These are phyloP conservation scores for Anthopleura xanthogrammica DNA, from an alignment of 92 coral and sea anemone species.

Conservation along the genomic window DNA sequence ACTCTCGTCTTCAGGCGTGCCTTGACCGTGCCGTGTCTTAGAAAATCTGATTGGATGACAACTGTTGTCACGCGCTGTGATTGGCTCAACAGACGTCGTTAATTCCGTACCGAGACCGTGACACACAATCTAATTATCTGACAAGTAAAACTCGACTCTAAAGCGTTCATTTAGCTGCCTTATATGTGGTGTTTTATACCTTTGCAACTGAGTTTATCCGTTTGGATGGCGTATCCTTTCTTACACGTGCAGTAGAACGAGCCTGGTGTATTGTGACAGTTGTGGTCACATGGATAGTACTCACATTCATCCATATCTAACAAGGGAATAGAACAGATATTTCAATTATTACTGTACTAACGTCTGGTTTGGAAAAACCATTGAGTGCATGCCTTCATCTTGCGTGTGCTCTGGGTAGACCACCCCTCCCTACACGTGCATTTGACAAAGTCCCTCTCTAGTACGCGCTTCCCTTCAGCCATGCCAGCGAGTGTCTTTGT, in stretches of 20 bases:
- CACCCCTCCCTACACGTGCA: background rate
- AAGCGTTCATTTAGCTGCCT: background rate
- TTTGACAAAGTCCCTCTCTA: background rate
- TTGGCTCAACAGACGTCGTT: no score
- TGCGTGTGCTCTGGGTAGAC: no score
- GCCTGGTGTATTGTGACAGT: slow-evolving; percentile 90
- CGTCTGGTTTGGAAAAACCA: no score
- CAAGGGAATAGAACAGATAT: slow-evolving; percentile 8
- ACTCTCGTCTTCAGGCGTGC: no score
- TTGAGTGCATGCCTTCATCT: no score
- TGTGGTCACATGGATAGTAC: slow-evolving; percentile 81
- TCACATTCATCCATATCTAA: slow-evolving; percentile 88
- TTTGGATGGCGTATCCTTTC: slow-evolving; percentile 70
- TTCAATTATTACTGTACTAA: background rate
- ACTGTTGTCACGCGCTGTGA: no score
- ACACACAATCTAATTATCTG: no score
- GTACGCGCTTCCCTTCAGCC: background rate
- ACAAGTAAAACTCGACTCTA: no score
- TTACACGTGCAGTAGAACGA: slow-evolving; percentile 89
- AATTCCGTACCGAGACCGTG: no score
- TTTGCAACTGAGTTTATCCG: slow-evolving; percentile 77
- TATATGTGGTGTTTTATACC: slow-evolving; percentile 31
- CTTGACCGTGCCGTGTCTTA: no score
- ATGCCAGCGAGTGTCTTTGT: background rate
- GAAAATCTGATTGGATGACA: no score